Conservation (phyloP, 1,140 invertebrate genomes). For the Drosophila aff. region DNA sequence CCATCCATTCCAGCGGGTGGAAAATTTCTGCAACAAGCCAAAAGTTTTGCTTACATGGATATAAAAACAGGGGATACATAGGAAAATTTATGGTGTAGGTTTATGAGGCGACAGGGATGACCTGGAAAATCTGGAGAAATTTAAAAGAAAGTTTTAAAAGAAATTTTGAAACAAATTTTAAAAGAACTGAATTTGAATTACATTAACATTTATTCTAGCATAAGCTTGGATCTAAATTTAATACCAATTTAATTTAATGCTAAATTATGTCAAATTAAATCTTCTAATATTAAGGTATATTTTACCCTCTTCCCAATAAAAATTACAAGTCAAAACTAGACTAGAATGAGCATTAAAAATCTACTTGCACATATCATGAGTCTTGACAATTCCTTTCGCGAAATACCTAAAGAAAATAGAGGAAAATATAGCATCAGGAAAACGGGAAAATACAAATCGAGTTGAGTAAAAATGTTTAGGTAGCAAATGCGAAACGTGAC, state of each 20-base stretch:
- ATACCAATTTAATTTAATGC: not conserved
- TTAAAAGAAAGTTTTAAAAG: no score
- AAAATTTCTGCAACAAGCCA: slow-evolving; percentile 51
- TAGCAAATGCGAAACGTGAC: slow-evolving; percentile 73
- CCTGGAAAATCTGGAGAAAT: not conserved
- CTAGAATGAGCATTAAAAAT: not conserved
- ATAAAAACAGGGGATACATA: slow-evolving; percentile 14
- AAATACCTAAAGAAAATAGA: slow-evolving; percentile 32
- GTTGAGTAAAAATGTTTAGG: slow-evolving; percentile 64
- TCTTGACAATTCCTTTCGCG: not conserved
- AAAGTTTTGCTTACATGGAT: slow-evolving; percentile 59
- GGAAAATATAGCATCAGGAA: not conserved
- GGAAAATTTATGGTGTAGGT: slow-evolving; percentile 10
- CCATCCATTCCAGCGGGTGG: slow-evolving; percentile 57
- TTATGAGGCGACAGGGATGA: not conserved
- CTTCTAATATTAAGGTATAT: not conserved
- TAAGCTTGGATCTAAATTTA: not conserved
- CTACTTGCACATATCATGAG: not conserved
- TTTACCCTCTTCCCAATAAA: not conserved
- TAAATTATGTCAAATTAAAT: not conserved
- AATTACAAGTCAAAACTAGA: not conserved
- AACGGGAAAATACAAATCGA: slow-evolving; percentile 38
- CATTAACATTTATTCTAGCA: not conserved
- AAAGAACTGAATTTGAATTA: not conserved
- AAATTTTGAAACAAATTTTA: not conserved